Conservation (phyloP, 1,140 invertebrate species). For the Drosophila arizonae region DNA sequence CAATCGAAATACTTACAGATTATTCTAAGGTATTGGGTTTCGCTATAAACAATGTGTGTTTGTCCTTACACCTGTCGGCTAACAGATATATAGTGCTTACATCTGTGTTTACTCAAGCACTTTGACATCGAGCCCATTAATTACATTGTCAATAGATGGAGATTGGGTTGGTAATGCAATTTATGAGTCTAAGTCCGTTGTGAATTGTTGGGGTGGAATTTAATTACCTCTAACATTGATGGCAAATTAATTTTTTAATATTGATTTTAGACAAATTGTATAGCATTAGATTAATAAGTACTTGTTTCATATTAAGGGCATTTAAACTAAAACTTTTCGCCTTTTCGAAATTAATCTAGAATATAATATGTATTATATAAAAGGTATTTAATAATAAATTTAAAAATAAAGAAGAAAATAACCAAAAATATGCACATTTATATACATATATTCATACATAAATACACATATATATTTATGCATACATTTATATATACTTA, state of each 20-base stretch:
- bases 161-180: constrained; percentile 18
- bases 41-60: constrained; percentile 54
- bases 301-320: no score
- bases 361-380: no score
- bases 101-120: constrained; percentile 38
- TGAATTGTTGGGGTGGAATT: no score
- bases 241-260: background rate
- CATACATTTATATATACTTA: no score
- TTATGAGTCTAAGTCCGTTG: background rate
- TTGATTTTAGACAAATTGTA: background rate
- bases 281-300: no score
- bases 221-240: background rate
- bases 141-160: constrained; percentile 70
- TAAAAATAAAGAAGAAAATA: no score
- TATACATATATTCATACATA: no score
- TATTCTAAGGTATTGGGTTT: constrained; percentile 44
- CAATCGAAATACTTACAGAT: constrained; percentile 55
- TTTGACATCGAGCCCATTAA: constrained; percentile 53
- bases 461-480: no score
- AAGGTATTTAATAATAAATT: no score
- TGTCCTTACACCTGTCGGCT: constrained; percentile 14
- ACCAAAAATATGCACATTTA: no score
- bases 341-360: no score
- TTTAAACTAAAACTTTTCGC: no score
- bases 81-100: background rate